These are phyloP conservation scores for Centrocercus urophasianus DNA, from an alignment of 2,113 vertebrate genomes.

Conservation along the genomic window DNA sequence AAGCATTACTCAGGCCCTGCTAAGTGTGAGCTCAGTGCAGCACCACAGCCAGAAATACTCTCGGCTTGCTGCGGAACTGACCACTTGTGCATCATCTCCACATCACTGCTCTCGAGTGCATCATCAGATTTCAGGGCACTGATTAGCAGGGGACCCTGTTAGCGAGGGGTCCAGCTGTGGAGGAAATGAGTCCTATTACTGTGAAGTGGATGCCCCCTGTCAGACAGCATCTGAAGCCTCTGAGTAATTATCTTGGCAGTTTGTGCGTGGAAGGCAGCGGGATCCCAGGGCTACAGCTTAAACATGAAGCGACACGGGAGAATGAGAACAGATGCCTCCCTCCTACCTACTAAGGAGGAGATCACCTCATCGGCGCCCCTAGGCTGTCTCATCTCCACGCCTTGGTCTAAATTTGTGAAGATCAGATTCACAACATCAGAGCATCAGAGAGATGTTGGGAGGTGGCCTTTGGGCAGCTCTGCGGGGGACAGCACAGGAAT, in stretches of 20 bases:
- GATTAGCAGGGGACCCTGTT: neutral
- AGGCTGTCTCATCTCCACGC: neutral
- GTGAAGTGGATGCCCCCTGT: no score
- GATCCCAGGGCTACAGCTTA: neutral
- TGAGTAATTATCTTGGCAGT: fast-evolving
- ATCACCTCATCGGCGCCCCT: neutral
- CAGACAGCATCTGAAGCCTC: neutral
- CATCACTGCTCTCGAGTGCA: fast-evolving
- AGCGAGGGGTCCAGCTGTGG: neutral
- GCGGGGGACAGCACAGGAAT: fast-evolving
- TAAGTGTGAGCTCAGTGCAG: neutral
- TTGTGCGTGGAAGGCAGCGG: neutral
- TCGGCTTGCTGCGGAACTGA: neutral
- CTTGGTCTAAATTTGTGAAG: neutral
- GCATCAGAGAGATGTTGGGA: neutral
- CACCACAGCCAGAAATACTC: neutral
- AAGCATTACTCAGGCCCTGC: neutral
- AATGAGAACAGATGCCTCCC: neutral
- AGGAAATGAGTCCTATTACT: fast-evolving
- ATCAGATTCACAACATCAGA: neutral
- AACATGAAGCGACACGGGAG: neutral
- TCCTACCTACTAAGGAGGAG: neutral
- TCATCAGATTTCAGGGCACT: no score
- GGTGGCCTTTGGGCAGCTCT: neutral
- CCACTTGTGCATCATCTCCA: neutral